Percentiles rank a stretch among this genome's conserved stretches.
phyloP scores from a whole-genome alignment of 2,797 vertebrate species.

The Hydrocynus forskahlii region DNA sequence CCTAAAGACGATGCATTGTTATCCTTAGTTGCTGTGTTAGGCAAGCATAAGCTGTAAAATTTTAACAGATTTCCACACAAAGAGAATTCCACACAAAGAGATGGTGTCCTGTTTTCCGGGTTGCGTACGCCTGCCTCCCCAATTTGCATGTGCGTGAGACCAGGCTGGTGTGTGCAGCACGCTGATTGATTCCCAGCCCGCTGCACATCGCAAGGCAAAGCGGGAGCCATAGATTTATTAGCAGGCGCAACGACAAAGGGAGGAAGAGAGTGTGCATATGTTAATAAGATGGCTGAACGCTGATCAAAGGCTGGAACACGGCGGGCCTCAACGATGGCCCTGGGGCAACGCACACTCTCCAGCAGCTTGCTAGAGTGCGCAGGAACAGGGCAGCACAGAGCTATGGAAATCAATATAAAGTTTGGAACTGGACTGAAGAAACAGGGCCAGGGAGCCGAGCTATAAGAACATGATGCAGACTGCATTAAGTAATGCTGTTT shows the following conservation, averaged over 20 bases:
- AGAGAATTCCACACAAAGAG: background rate
- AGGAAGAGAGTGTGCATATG: slow-evolving; percentile 82
- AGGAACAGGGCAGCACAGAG: slow-evolving; percentile 77
- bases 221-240: slow-evolving; percentile 78
- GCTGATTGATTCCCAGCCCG: slow-evolving; percentile 63
- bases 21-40: background rate
- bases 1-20: background rate
- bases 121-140: background rate
- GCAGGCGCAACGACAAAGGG: slow-evolving; percentile 80
- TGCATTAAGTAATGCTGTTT: slow-evolving; percentile 34
- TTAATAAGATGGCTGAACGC: slow-evolving; percentile 82
- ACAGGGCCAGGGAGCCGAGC: slow-evolving; percentile 57
- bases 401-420: slow-evolving; percentile 79
- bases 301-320: slow-evolving; percentile 87
- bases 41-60: background rate
- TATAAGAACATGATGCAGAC: slow-evolving; percentile 60
- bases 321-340: slow-evolving; percentile 86
- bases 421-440: slow-evolving; percentile 61
- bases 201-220: slow-evolving; percentile 53
- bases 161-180: slow-evolving; percentile 10
- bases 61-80: background rate
- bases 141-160: slow-evolving; percentile 14
- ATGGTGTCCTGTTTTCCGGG: background rate
- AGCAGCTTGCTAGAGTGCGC: slow-evolving; percentile 72
- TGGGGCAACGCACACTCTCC: slow-evolving; percentile 78